Percentiles rank a stretch among this genome's conserved stretches.
Conservation (phyloP, 2,797 vertebrate genomes). For the Tapirus indicus region DNA sequence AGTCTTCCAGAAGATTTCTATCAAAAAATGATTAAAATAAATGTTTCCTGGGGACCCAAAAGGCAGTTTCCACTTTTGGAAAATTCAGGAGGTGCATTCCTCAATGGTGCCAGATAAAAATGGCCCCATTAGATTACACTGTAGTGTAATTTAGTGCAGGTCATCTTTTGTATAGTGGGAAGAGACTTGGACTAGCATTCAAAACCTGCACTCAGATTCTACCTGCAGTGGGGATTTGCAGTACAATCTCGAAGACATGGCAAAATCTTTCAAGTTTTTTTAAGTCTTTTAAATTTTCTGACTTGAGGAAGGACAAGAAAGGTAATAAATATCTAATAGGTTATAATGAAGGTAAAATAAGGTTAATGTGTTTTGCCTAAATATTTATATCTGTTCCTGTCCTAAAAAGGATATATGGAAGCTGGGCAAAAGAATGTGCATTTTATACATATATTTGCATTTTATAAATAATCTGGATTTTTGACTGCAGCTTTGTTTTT, state of each 20-base stretch:
- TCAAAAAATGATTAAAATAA: conserved; percentile 71
- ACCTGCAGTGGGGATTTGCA: neutral
- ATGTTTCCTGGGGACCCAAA: neutral
- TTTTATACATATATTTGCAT: neutral
- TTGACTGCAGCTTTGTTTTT: neutral
- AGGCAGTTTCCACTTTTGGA: conserved; percentile 26
- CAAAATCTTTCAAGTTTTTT: neutral
- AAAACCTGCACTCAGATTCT: neutral
- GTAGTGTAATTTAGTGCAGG: neutral
- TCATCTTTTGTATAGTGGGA: neutral
- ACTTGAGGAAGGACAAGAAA: neutral
- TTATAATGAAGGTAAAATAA: neutral
- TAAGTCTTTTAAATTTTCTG: neutral
- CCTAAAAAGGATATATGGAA: neutral
- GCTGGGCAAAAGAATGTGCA: rapidly evolving
- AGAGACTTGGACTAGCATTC: neutral
- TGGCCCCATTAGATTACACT: neutral
- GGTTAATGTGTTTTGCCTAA: neutral
- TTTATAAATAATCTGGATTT: neutral
- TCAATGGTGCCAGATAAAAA: neutral
- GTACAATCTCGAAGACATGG: neutral
- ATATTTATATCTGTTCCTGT: neutral
- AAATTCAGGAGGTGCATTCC: neutral
- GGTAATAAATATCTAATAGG: neutral
- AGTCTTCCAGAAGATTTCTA: conserved; percentile 61